These are phyloP conservation scores for Carposina sasakii DNA, from an alignment of 1,140 invertebrate species.

Conservation along the genomic window DNA sequence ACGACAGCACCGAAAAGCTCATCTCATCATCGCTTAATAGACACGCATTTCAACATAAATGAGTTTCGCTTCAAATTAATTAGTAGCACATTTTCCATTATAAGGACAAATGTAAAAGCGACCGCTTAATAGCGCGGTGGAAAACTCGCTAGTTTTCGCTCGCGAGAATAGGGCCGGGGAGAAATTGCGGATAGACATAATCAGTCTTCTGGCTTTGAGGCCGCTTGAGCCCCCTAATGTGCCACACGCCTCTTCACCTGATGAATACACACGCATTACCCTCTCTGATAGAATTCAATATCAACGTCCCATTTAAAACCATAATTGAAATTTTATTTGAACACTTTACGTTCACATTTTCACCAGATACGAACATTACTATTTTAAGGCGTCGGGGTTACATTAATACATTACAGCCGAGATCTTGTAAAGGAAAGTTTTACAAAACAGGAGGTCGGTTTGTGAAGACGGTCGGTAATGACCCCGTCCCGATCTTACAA, in stretches of 20 bases:
- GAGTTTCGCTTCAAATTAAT: conserved; percentile 71
- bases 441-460: conserved; percentile 37
- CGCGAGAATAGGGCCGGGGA: conserved; percentile 68
- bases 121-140: conserved; percentile 70
- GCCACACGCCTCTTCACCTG: conserved; percentile 59
- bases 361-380: background rate
- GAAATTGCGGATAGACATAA: conserved; percentile 71
- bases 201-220: conserved; percentile 72
- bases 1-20: conserved; percentile 33
- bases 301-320: conserved; percentile 51
- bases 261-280: conserved; percentile 48
- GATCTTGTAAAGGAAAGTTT: conserved; percentile 35
- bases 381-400: background rate
- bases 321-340: conserved; percentile 38
- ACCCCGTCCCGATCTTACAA: conserved; percentile 68
- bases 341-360: no score
- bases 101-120: conserved; percentile 71
- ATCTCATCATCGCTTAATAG: conserved; percentile 65
- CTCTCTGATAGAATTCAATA: conserved; percentile 61
- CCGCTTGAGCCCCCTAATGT: conserved; percentile 60
- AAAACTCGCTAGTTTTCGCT: conserved; percentile 72
- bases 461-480: conserved; percentile 54
- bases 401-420: conserved; percentile 14
- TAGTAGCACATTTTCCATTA: conserved; percentile 71
- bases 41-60: conserved; percentile 69